Conservation (phyloP, 2,797 vertebrate genomes). For the Sandelia bainsii region DNA sequence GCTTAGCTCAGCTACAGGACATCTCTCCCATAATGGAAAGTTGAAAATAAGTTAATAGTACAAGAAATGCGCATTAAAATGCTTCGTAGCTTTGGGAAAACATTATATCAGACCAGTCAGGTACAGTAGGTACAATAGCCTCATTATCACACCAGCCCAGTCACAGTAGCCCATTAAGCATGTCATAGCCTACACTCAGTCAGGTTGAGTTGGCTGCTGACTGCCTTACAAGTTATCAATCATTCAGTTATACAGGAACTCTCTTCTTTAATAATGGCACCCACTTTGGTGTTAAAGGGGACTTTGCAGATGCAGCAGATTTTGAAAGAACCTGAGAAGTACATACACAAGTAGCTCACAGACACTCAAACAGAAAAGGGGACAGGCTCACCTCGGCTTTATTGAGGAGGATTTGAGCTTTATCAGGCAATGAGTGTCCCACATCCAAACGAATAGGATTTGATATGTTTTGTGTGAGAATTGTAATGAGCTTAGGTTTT, state of each 20-base stretch:
- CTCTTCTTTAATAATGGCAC: constrained; percentile 55
- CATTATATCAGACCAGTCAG: constrained; percentile 33
- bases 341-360: constrained; percentile 42
- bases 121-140: constrained; percentile 10
- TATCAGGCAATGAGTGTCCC: constrained; percentile 36
- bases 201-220: constrained; percentile 52
- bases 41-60: not conserved
- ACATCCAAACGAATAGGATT: constrained; percentile 31
- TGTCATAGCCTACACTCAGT: constrained; percentile 38
- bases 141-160: constrained; percentile 44
- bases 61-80: constrained; percentile 19
- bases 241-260: constrained; percentile 67
- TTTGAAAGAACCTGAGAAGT: constrained; percentile 44
- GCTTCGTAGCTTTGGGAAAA: constrained; percentile 13
- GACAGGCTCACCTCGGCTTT: constrained; percentile 22
- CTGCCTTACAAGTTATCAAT: constrained; percentile 59
- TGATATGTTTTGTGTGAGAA: constrained; percentile 31
- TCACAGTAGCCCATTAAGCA: constrained; percentile 41
- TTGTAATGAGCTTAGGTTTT: constrained; percentile 29
- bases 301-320: constrained; percentile 62
- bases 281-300: constrained; percentile 41
- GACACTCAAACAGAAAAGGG: constrained; percentile 21
- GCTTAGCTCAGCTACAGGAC: not conserved
- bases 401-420: constrained; percentile 43
- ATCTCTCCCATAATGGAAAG: constrained; percentile 8